Evolutionary conservation across 1,140 invertebrate species (phyloP).

Genomic region (Hypsibius dujardini): DNA sequence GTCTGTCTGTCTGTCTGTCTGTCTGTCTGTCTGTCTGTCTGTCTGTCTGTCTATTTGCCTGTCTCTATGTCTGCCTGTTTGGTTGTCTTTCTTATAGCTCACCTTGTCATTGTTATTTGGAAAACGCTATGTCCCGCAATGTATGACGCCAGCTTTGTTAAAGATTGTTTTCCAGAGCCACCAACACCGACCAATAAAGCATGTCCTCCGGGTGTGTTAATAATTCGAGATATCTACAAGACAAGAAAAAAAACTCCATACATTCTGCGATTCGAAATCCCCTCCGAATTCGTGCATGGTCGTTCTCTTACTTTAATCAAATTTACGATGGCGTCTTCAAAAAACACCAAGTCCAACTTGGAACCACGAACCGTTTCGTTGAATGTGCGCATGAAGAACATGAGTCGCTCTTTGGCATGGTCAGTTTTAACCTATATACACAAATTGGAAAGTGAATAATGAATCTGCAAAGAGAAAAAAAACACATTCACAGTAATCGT

Average conservation of each 20-base stretch:
- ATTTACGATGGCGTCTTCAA: constrained; percentile 91
- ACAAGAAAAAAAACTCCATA: constrained; percentile 12
- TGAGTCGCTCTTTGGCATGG: constrained; percentile 60
- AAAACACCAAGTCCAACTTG: constrained; percentile 95
- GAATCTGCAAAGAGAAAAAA: background rate
- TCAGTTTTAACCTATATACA: constrained; percentile 42
- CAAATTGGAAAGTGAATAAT: background rate
- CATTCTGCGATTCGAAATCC: background rate
- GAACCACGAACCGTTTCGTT: constrained; percentile 88
- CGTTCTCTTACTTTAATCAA: constrained; percentile 49
- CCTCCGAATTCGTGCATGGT: background rate
- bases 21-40: too few relatives aligned
- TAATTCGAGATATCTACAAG: constrained; percentile 65
- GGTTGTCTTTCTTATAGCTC: constrained; percentile 15
- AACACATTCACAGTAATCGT: constrained; percentile 24
- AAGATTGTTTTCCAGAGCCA: constrained; percentile 84
- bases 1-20: too few relatives aligned
- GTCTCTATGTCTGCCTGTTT: too few relatives aligned
- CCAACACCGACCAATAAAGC: constrained; percentile 86
- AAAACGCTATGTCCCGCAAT: constrained; percentile 92
- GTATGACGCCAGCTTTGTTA: constrained; percentile 85
- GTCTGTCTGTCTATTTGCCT: too few relatives aligned
- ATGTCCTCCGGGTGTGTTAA: constrained; percentile 79
- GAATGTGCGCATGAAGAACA: constrained; percentile 81
- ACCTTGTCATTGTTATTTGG: constrained; percentile 81